phyloP scores from a whole-genome alignment of 1,140 invertebrate genomes.

The Caenorhabditis inopinata region DNA sequence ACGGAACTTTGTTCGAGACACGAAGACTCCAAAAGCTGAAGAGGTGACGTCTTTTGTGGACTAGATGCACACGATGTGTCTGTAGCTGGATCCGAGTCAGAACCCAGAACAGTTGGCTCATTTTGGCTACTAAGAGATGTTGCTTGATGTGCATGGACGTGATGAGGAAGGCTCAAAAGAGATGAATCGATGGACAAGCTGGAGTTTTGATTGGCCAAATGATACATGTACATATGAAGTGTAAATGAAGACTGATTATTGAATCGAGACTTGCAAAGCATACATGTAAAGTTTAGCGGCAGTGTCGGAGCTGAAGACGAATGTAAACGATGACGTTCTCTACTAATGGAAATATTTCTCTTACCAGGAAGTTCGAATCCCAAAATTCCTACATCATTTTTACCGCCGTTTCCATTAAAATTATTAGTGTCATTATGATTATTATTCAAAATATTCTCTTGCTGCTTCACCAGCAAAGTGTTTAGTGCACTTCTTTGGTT shows the following conservation, averaged over 20 bases:
- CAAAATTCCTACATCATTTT: background rate
- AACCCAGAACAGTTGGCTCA: background rate
- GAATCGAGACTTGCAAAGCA: slow-evolving; percentile 45
- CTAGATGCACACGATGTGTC: background rate
- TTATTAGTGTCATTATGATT: background rate
- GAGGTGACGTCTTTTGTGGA: slow-evolving; percentile 9
- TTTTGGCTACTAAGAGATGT: background rate
- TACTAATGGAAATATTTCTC: background rate
- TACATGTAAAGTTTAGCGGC: slow-evolving; percentile 31
- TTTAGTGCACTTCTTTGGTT: background rate
- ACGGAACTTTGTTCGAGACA: slow-evolving; percentile 12
- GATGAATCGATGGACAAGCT: background rate
- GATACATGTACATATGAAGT: slow-evolving; percentile 44
- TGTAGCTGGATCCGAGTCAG: background rate
- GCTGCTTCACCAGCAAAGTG: background rate
- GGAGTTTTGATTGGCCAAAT: slow-evolving; percentile 9
- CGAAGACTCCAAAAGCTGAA: background rate
- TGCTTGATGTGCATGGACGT: background rate
- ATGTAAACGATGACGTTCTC: background rate
- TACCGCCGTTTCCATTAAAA: background rate
- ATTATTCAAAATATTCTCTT: slow-evolving; percentile 18
- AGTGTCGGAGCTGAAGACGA: background rate
- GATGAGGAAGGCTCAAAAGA: background rate
- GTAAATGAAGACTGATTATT: slow-evolving; percentile 34
- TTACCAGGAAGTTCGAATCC: slow-evolving; percentile 17